Evolutionary conservation across 37 sponge, comb jelly and placozoan species (phyloP).

Genomic region (Beroe ovata): DNA sequence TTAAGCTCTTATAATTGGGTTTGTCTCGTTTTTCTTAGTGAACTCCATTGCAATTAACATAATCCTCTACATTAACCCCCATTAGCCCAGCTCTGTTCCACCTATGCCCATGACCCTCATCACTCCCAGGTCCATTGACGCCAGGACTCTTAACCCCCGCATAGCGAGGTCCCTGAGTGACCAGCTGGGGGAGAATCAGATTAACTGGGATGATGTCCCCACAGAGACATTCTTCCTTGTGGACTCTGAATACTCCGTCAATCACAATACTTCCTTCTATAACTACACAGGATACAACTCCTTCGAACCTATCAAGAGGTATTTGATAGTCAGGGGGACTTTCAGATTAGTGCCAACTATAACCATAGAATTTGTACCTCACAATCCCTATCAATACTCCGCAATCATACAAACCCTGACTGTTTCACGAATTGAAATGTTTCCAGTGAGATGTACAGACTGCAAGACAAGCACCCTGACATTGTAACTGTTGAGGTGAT

Average conservation of each 20-base stretch:
- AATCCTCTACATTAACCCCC: too few relatives aligned
- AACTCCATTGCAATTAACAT: too few relatives aligned
- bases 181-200: neutral
- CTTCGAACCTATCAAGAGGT: slow-evolving; percentile 56
- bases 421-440: too few relatives aligned
- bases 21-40: too few relatives aligned
- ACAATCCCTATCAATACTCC: too few relatives aligned
- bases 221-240: neutral
- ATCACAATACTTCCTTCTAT: slow-evolving; percentile 1
- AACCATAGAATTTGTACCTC: too few relatives aligned
- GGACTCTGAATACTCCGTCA: neutral
- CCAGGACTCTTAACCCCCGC: neutral
- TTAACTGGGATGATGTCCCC: neutral
- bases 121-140: neutral
- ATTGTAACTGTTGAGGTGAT: slow-evolving; percentile 9
- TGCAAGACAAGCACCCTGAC: slow-evolving; percentile 20
- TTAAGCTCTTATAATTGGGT: too few relatives aligned
- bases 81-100: too few relatives aligned
- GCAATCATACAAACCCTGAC: too few relatives aligned
- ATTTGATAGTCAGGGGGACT: too few relatives aligned
- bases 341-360: too few relatives aligned
- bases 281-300: slow-evolving; percentile 62
- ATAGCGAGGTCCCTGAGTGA: neutral
- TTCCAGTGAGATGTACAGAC: slow-evolving; percentile 57
- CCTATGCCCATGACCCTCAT: too few relatives aligned